These are phyloP conservation scores for Pachydiplax longipennis DNA, from an alignment of 2,888 invertebrate genomes.

Conservation along the genomic window DNA sequence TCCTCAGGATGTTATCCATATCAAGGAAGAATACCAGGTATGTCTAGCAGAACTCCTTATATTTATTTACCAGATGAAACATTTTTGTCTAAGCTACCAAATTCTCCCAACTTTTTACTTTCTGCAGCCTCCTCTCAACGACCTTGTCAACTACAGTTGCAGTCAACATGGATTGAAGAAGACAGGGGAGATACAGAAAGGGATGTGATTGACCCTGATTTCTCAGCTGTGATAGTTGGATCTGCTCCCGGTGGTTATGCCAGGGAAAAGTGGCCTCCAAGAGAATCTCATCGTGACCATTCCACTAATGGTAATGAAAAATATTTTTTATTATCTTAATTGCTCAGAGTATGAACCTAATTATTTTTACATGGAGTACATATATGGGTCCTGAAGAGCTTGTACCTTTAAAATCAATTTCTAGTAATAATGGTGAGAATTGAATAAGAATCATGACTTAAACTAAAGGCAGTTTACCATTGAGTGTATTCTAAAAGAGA, in stretches of 20 bases:
- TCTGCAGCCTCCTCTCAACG: not conserved
- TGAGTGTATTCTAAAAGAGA: no score
- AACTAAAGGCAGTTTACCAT: no score
- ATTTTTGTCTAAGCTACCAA: not conserved
- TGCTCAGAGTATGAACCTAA: no score
- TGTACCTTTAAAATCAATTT: no score
- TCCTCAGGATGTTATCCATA: not conserved
- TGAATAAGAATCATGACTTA: no score
- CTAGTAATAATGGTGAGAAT: no score
- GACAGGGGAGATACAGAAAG: not conserved
- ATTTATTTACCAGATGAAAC: not conserved
- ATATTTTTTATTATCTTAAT: no score
- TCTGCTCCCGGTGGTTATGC: constrained; percentile 49
- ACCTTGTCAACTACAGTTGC: not conserved
- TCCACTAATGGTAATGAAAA: not conserved
- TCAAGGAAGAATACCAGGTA: constrained; percentile 6
- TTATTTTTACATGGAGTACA: no score
- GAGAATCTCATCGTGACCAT: not conserved
- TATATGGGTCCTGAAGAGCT: no score
- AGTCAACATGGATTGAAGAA: constrained; percentile 25
- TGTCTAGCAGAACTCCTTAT: not conserved
- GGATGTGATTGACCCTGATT: not conserved
- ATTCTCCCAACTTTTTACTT: not conserved
- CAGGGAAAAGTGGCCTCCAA: constrained; percentile 20
- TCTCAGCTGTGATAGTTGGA: constrained; percentile 46